Percentiles rank a stretch among this genome's conserved stretches.
phyloP scores from a whole-genome alignment of 2,113 vertebrate species.

The Regulus satrapa region DNA sequence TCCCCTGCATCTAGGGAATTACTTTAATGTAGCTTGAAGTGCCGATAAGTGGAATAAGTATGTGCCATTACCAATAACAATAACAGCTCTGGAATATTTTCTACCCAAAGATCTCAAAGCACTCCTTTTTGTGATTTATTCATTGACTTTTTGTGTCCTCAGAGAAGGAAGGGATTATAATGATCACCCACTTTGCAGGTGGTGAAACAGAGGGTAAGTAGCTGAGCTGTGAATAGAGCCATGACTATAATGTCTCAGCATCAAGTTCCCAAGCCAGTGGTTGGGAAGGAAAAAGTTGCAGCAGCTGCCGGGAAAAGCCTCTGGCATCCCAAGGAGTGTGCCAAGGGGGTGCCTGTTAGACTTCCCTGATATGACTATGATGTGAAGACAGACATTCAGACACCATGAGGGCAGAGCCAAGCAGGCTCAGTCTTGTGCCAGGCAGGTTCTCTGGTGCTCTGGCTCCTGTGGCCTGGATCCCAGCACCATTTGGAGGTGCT shows the following conservation, averaged over 20 bases:
- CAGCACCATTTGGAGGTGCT: neutral
- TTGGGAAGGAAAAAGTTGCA: neutral
- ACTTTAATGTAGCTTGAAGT: slow-evolving; percentile 41
- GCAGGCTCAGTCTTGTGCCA: neutral
- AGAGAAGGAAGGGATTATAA: neutral
- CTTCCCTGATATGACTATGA: neutral
- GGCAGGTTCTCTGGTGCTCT: neutral
- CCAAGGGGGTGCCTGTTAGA: accelerated
- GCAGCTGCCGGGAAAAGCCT: neutral
- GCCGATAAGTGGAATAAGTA: neutral
- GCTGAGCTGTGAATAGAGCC: neutral
- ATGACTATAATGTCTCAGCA: neutral
- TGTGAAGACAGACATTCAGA: neutral
- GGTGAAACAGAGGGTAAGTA: neutral
- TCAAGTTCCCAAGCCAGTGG: neutral
- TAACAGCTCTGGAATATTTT: slow-evolving; percentile 18
- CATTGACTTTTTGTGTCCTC: neutral
- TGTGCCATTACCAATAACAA: slow-evolving; percentile 30
- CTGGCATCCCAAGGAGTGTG: neutral
- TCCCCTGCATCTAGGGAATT: neutral
- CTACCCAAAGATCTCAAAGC: slow-evolving; percentile 13
- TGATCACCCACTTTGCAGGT: neutral
- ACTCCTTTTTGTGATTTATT: slow-evolving; percentile 12
- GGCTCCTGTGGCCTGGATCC: neutral
- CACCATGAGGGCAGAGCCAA: neutral